Evolutionary conservation across 2,113 vertebrate genomes (phyloP), one percentile per base, ranked within the genome.

Genomic region (Eolophus roseicapilla): DNA sequence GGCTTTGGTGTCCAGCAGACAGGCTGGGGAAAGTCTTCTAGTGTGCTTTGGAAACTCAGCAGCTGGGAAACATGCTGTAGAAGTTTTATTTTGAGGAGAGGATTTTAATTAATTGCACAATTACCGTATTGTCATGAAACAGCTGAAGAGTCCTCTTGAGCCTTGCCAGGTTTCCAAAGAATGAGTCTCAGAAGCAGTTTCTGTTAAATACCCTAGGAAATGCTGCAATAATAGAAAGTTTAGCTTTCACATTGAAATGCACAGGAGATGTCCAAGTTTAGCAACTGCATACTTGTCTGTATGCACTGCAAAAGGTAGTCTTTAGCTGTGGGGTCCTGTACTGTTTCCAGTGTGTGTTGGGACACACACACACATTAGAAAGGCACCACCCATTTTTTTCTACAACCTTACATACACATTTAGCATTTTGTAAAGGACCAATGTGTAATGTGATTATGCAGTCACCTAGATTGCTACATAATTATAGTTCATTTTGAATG

Each of bases 91-190:
- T 95, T 94, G 81, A 84, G 4, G 43, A 96, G 84, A 88, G 62
- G 59, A 49, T 94, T 96, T 96, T 90, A 97, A 96, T 97, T 96
- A 96, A 96, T 96, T 94, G 69, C 52, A 63, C 47, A 90, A 87
- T 95, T 95, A 86, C 44, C 25, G 7, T 67, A 91, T 88, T 94
- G 92, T 93, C 82, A 88, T 88, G 90, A 95, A 96, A 76, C 53
- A 94, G 83, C 69, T 95, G 91, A 96, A 92, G 49, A 74, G 92
- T 81, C 68, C 96, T 96, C 95, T 86, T 83, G 93, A 96, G 90
- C 44, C 73, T 86, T 93, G 64, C 75, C 62, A 82, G 83, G 74
- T 93, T 96, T 95, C 79, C 47, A 44, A 92, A 83, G 74, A 96
- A 84, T 0, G 5, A 82, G 15, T 81, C 68, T 95, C 86, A 70